phyloP scores from a whole-genome alignment of 2,113 vertebrate genomes.

The Python bivittatus region DNA sequence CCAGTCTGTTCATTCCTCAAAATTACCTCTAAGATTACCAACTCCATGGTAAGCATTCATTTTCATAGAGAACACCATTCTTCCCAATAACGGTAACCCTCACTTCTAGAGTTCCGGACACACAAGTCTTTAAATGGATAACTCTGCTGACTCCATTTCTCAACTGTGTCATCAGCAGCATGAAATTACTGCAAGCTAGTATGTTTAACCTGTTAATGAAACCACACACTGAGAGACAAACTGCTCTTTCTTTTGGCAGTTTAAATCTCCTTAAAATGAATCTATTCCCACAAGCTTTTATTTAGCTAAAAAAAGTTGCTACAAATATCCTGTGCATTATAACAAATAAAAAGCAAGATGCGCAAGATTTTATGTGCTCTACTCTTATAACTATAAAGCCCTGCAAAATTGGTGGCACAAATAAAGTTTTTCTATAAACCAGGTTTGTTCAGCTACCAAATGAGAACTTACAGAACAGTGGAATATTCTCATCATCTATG shows the following conservation, averaged over 20 bases:
- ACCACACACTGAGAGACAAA: not conserved
- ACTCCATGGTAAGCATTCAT: not conserved
- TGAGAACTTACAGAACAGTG: not conserved
- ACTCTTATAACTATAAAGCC: not conserved
- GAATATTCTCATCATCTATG: not conserved
- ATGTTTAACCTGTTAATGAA: not conserved
- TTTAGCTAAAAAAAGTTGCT: constrained; percentile 1
- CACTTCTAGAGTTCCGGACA: not conserved
- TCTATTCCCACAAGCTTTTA: not conserved
- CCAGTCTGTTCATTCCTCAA: not conserved
- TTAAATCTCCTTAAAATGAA: constrained; percentile 12
- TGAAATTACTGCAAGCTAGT: not conserved
- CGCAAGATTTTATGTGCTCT: not conserved
- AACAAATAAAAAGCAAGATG: not conserved
- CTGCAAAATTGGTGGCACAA: not conserved
- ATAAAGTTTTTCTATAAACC: not conserved
- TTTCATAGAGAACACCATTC: not conserved
- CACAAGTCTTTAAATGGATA: not conserved
- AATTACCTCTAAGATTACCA: not conserved
- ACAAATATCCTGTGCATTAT: not conserved
- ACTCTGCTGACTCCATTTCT: not conserved
- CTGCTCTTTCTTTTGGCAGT: not conserved
- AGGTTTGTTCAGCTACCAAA: not conserved
- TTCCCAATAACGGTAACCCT: not conserved
- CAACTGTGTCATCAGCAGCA: not conserved